Evolutionary conservation across 2,113 vertebrate genomes (phyloP).

Genomic region (Pimephales promelas): DNA sequence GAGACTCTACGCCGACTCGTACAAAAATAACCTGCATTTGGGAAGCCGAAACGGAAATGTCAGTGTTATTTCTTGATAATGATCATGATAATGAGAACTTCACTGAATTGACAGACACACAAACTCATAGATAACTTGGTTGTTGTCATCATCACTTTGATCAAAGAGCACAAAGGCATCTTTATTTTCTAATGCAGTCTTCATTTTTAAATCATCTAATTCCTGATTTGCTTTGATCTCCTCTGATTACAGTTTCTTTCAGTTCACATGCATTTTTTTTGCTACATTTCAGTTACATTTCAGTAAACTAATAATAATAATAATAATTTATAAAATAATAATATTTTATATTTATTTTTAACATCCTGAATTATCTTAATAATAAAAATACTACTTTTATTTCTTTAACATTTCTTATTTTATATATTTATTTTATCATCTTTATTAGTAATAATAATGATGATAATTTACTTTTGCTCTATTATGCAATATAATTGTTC

Average conservation of each 20-base stretch:
- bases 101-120: background rate
- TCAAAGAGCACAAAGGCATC: constrained; percentile 7
- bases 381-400: background rate
- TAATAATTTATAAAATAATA: background rate
- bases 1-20: background rate
- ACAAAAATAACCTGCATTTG: constrained; percentile 4
- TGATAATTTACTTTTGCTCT: too few species aligned
- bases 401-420: background rate
- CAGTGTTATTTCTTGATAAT: background rate
- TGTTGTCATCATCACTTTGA: constrained; percentile 7
- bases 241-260: background rate
- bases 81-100: background rate
- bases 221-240: background rate
- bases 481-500: too few species aligned
- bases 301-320: background rate
- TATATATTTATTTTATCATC: too few species aligned
- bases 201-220: background rate
- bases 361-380: background rate
- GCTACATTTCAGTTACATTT: background rate
- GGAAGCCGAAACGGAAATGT: background rate
- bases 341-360: background rate
- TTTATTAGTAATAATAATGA: too few species aligned
- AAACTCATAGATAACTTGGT: background rate
- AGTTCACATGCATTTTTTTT: background rate
- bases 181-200: background rate